Percentiles rank a stretch among this genome's conserved stretches.
Evolutionary conservation across 2,797 vertebrate genomes (phyloP).

Genomic region (Lutjanus argentimaculatus): DNA sequence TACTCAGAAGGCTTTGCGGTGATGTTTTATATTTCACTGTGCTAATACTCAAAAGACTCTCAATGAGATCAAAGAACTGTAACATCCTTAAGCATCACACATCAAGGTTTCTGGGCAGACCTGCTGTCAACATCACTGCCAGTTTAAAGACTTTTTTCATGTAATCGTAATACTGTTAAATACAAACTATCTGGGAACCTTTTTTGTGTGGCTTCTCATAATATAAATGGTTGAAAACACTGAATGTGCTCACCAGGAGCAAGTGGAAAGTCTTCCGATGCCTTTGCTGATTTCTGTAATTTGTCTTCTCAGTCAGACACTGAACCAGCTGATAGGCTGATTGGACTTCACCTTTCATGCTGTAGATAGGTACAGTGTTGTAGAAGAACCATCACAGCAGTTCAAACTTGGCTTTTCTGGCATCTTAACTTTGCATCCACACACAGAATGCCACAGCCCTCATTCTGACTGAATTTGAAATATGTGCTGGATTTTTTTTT

Average conservation of each 20-base stretch:
- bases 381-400: background rate
- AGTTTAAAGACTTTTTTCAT: conserved; percentile 18
- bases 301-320: background rate
- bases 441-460: conserved; percentile 10
- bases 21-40: conserved; percentile 20
- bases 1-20: conserved; percentile 24
- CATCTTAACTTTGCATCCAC: background rate
- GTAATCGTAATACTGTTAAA: background rate
- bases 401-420: background rate
- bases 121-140: conserved; percentile 22
- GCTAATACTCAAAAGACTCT: conserved; percentile 15
- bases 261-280: background rate
- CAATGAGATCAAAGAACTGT: conserved; percentile 52
- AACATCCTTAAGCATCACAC: conserved; percentile 35
- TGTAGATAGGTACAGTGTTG: background rate
- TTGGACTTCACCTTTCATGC: conserved; percentile 18
- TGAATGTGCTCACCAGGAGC: background rate
- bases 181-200: conserved; percentile 29
- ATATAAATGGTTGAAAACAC: conserved; percentile 2
- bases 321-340: conserved; percentile 4
- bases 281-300: background rate
- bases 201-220: conserved; percentile 18
- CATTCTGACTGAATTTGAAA: conserved; percentile 1
- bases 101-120: conserved; percentile 29
- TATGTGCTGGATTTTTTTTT: background rate